Evolutionary conservation across 2,113 vertebrate genomes (phyloP).

Genomic region (Rousettus leschenaultii): DNA sequence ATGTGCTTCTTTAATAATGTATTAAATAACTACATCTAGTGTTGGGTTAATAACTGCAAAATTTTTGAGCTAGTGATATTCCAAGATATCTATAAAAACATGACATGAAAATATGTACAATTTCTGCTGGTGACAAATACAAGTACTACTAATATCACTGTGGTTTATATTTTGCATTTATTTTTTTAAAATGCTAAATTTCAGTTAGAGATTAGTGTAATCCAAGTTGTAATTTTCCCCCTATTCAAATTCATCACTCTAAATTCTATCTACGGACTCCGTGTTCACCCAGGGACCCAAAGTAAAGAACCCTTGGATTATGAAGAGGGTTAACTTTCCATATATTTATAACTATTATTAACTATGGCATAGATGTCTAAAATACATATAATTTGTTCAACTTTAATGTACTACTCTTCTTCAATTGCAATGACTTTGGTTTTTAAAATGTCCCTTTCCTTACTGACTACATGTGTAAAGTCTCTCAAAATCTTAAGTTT

Average conservation of each 20-base stretch:
- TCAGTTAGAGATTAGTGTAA: neutral
- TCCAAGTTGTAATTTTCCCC: neutral
- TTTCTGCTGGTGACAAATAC: neutral
- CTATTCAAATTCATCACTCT: neutral
- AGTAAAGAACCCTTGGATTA: neutral
- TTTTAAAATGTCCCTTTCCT: constrained; percentile 49
- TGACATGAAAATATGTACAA: neutral
- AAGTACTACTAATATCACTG: neutral
- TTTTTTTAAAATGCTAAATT: neutral
- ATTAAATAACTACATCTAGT: neutral
- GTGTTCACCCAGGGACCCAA: neutral
- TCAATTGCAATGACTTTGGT: constrained; percentile 34
- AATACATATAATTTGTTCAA: constrained; percentile 22
- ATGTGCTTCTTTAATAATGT: neutral
- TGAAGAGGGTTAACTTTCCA: constrained; percentile 11
- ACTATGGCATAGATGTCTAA: neutral
- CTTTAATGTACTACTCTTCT: constrained; percentile 61
- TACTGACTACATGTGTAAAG: neutral
- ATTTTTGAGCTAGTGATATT: neutral
- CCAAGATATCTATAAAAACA: neutral
- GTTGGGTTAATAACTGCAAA: neutral
- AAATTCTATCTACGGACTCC: neutral
- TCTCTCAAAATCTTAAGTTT: constrained; percentile 28
- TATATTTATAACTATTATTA: constrained; percentile 2
- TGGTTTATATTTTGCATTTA: neutral